phyloP scores from a whole-genome alignment of 1,140 invertebrate genomes.

The Ectropis grisescens region DNA sequence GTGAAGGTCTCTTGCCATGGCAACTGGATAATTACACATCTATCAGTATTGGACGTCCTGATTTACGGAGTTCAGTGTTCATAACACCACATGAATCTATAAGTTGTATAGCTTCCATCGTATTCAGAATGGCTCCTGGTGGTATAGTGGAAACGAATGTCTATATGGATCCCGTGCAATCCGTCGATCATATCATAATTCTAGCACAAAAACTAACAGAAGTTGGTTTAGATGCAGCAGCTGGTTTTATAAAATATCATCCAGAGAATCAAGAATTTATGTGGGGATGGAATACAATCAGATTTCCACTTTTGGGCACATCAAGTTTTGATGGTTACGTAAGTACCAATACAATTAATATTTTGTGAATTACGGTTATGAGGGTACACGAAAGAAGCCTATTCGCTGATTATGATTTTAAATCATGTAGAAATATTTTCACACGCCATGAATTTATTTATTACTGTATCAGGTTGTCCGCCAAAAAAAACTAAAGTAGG shows the following conservation, averaged over 20 bases:
- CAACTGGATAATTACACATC: constrained; percentile 10
- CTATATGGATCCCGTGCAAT: constrained; percentile 5
- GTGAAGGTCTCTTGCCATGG: constrained; percentile 8
- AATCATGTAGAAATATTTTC: no score
- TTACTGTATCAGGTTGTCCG: no score
- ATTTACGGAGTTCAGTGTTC: constrained; percentile 6
- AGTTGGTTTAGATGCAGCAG: not conserved
- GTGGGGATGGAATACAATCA: constrained; percentile 4
- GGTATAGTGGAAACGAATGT: constrained; percentile 10
- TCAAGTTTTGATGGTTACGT: constrained; percentile 12
- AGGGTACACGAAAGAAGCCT: no score
- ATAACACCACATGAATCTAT: constrained; percentile 3
- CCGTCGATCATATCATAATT: constrained; percentile 6
- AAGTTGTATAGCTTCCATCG: constrained; percentile 13
- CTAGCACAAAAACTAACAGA: constrained; percentile 6
- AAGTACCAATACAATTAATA: no score
- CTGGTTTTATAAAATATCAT: constrained; percentile 1
- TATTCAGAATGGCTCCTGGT: constrained; percentile 5
- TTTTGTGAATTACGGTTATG: no score
- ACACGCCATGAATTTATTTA: no score
- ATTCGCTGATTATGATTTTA: no score
- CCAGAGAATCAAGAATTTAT: constrained; percentile 1
- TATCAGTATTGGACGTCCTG: constrained; percentile 5
- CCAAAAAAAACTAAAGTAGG: no score
- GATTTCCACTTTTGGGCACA: not conserved